Conservation (phyloP, 2,113 vertebrate species). For the Anguilla rostrata region DNA sequence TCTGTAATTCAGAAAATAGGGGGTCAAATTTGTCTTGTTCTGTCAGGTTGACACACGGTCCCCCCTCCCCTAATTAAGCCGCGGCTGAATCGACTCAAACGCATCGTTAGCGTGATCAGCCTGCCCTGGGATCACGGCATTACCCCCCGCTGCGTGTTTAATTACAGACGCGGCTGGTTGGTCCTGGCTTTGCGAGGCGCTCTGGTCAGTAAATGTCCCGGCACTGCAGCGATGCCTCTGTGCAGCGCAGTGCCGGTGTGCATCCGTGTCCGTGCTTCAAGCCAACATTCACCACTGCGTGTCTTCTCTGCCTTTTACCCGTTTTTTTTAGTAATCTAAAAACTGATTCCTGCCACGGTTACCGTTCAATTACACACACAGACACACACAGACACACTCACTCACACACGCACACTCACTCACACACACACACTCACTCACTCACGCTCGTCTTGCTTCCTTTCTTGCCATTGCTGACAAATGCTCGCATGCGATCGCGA, state of each 20-base stretch:
- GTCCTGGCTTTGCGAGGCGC: neutral
- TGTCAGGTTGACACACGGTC: too few relatives aligned
- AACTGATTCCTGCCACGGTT: too few relatives aligned
- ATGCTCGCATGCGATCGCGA: neutral
- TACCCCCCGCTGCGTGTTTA: neutral
- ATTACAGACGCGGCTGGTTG: neutral
- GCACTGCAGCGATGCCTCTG: neutral
- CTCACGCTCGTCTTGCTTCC: too few relatives aligned
- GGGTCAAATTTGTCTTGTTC: neutral
- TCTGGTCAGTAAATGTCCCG: too few relatives aligned
- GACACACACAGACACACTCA: neutral
- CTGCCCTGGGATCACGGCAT: neutral
- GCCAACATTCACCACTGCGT: too few relatives aligned
- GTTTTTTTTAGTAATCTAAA: too few relatives aligned
- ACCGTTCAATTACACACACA: neutral
- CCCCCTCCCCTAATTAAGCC: neutral
- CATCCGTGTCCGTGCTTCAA: too few relatives aligned
- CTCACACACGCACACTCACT: too few relatives aligned
- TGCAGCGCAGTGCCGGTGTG: neutral
- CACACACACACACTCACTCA: neutral
- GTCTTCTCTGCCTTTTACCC: too few relatives aligned
- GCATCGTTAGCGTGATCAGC: neutral
- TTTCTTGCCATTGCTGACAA: neutral
- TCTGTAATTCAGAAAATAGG: neutral
- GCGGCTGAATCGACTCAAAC: neutral